Conservation (phyloP, 2,888 invertebrate species). For the Agrochola circellaris region DNA sequence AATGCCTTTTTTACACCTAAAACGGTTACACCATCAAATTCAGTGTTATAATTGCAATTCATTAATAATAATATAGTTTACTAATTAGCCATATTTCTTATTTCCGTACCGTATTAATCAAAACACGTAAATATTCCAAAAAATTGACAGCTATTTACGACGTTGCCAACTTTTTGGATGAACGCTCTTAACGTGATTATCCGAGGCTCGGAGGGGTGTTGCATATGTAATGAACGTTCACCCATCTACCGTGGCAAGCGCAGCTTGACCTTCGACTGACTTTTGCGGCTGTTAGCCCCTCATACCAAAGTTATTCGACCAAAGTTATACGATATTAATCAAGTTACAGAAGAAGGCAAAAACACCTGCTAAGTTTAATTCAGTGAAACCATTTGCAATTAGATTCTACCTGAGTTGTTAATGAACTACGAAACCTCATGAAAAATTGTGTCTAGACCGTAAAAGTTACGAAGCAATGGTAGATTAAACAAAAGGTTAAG, state of each 20-base stretch:
- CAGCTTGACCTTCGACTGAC: not conserved
- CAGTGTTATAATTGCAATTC: no score
- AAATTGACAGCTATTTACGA: no score
- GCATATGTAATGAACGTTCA: not conserved
- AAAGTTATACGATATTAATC: conserved; percentile 7
- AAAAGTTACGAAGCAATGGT: conserved; percentile 27
- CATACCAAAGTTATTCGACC: not conserved
- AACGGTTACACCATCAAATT: no score
- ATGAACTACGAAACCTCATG: conserved; percentile 50
- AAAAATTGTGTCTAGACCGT: conserved; percentile 63
- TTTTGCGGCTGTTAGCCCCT: not conserved
- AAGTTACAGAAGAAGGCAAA: not conserved
- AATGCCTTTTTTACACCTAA: no score
- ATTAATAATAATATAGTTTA: no score
- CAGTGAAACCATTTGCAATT: conserved; percentile 23
- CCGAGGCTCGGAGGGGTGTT: not conserved
- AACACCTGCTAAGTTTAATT: not conserved
- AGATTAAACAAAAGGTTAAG: conserved; percentile 52
- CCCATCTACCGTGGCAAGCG: not conserved
- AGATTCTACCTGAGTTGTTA: conserved; percentile 21
- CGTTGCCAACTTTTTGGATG: no score
- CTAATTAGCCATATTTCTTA: no score
- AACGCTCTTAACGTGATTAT: not conserved
- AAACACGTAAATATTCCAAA: no score
- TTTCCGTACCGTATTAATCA: no score